A percentile compares a stretch with the other conserved stretches of the same genome.
These are phyloP conservation scores for Oncorhynchus tshawytscha DNA, from an alignment of 2,113 vertebrate species.

Conservation along the genomic window DNA sequence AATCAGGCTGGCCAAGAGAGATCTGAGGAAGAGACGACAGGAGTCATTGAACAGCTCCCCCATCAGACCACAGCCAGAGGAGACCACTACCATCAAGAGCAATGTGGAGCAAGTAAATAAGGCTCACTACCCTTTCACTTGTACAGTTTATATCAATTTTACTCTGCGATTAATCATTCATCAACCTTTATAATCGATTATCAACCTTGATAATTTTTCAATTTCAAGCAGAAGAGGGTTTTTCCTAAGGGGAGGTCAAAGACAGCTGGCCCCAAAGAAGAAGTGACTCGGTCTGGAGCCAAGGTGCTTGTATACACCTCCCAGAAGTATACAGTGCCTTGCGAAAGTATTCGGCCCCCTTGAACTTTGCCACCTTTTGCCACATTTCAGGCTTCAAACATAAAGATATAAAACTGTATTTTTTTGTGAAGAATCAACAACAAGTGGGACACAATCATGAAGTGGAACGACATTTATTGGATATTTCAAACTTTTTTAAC, in stretches of 20 bases:
- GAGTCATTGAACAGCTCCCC: conserved; percentile 51
- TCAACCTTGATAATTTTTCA: not conserved
- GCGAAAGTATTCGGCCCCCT: too few species aligned
- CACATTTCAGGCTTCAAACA: too few species aligned
- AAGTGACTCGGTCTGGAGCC: conserved; percentile 45
- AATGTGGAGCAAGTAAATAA: conserved; percentile 46
- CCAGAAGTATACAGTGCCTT: conserved; percentile 42
- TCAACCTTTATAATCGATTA: too few species aligned
- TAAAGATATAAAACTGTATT: too few species aligned
- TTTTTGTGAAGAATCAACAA: too few species aligned
- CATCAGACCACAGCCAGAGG: conserved; percentile 19
- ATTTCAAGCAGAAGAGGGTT: conserved; percentile 32
- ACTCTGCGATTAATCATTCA: not conserved
- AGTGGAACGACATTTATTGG: too few species aligned
- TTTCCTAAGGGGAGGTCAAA: conserved; percentile 34
- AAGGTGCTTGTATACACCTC: conserved; percentile 60
- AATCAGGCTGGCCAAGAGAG: conserved; percentile 83
- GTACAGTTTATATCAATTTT: not conserved
- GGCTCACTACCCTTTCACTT: not conserved
- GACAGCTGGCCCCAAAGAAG: conserved; percentile 46
- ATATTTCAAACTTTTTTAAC: too few species aligned
- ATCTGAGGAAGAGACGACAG: conserved; percentile 75
- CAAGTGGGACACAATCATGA: too few species aligned
- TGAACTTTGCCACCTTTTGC: too few species aligned
- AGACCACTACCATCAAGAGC: conserved; percentile 32